Evolutionary conservation across 2,797 vertebrate genomes (phyloP).

Genomic region (Apodemus agrarius): DNA sequence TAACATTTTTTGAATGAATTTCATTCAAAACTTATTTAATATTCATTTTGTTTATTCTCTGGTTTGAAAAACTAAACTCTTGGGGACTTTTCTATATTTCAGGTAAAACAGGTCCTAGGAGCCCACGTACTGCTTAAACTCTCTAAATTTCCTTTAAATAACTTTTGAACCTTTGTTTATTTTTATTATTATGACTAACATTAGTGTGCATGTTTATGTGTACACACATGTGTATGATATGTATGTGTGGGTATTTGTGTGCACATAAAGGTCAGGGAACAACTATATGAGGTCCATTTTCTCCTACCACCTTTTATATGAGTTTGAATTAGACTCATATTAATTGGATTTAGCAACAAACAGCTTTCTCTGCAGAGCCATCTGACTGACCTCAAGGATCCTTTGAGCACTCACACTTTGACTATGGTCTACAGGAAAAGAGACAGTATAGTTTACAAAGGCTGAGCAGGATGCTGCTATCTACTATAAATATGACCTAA

Average conservation of each 20-base stretch:
- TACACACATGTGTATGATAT: neutral
- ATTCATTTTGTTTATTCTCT: neutral
- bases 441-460: neutral
- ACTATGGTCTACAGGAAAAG: neutral
- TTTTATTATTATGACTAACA: neutral
- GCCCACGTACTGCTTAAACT: neutral
- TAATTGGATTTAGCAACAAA: neutral
- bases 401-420: neutral
- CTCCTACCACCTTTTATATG: neutral
- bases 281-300: neutral
- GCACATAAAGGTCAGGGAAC: neutral
- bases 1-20: neutral
- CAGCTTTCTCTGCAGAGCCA: neutral
- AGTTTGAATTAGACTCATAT: neutral
- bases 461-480: neutral
- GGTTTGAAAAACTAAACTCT: neutral
- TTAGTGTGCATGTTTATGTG: neutral
- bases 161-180: neutral
- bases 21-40: neutral
- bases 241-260: neutral
- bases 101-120: neutral
- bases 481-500: neutral
- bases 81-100: neutral
- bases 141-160: neutral
- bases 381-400: neutral